A percentile compares a stretch with the other conserved stretches of the same genome.
phyloP scores from a whole-genome alignment of 2,113 vertebrate species.

The Malurus melanocephalus region DNA sequence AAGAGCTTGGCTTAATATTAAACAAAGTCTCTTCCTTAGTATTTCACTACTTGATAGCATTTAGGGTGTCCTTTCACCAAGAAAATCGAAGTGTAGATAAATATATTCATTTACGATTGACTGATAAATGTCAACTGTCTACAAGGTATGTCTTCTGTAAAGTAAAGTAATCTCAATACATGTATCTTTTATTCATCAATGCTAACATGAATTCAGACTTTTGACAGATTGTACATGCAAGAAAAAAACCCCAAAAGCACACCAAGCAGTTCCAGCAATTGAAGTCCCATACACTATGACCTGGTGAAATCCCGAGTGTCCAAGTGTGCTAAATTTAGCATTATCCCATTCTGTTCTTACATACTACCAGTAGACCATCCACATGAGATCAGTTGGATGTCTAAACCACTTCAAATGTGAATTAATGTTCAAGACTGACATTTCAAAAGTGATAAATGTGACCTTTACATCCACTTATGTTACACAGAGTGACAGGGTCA shows the following conservation, averaged over 20 bases:
- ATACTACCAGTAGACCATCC: not conserved
- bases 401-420: not conserved
- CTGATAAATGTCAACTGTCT: not conserved
- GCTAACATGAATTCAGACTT: not conserved
- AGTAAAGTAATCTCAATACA: not conserved
- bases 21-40: not conserved
- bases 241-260: not conserved
- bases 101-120: not conserved
- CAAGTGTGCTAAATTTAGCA: not conserved
- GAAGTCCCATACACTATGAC: not conserved
- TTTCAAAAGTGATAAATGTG: not conserved
- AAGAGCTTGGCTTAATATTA: not conserved
- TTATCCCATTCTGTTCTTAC: not conserved
- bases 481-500: not conserved
- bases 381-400: not conserved
- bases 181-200: not conserved
- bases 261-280: not conserved
- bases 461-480: not conserved
- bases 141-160: not conserved
- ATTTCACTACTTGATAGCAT: not conserved
- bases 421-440: not conserved
- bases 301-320: not conserved
- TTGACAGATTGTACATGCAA: not conserved
- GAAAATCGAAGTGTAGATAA: not conserved
- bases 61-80: not conserved